These are phyloP conservation scores for Hyposoter dolosus DNA, from an alignment of 2,888 invertebrate species.

Conservation along the genomic window DNA sequence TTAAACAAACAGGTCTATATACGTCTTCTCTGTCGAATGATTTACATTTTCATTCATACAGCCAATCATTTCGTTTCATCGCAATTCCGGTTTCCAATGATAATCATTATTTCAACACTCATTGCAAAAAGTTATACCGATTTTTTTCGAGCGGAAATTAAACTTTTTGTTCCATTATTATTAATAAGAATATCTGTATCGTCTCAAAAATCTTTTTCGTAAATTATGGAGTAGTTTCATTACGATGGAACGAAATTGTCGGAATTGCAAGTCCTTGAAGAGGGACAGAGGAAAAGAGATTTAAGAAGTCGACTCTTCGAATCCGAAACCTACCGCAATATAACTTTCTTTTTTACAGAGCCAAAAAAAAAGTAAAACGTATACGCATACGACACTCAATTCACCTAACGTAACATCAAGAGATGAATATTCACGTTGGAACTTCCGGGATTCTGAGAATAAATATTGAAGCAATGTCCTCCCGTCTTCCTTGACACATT, in stretches of 20 bases:
- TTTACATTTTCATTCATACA: neutral
- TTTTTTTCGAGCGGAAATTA: neutral
- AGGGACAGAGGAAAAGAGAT: neutral
- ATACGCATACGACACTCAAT: slow-evolving; percentile 21
- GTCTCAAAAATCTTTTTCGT: neutral
- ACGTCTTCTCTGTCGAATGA: neutral
- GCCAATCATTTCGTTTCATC: neutral
- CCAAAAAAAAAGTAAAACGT: neutral
- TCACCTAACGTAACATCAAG: slow-evolving; percentile 38
- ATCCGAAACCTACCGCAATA: slow-evolving; percentile 63
- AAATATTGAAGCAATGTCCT: neutral
- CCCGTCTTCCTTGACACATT: neutral
- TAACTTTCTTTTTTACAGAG: slow-evolving; percentile 52
- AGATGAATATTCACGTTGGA: slow-evolving; percentile 42
- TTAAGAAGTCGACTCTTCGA: neutral
- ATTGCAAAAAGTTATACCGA: too few relatives aligned
- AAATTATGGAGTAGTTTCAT: neutral
- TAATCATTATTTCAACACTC: too few relatives aligned
- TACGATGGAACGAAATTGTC: neutral
- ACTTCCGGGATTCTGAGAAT: slow-evolving; percentile 42
- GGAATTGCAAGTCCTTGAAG: neutral
- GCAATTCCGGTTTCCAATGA: neutral
- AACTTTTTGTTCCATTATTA: neutral
- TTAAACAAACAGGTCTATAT: neutral
- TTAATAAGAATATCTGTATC: neutral